A percentile compares a stretch with the other conserved stretches of the same genome.
Evolutionary conservation across 1,140 invertebrate species (phyloP).

Genomic region (Atta cephalotes): DNA sequence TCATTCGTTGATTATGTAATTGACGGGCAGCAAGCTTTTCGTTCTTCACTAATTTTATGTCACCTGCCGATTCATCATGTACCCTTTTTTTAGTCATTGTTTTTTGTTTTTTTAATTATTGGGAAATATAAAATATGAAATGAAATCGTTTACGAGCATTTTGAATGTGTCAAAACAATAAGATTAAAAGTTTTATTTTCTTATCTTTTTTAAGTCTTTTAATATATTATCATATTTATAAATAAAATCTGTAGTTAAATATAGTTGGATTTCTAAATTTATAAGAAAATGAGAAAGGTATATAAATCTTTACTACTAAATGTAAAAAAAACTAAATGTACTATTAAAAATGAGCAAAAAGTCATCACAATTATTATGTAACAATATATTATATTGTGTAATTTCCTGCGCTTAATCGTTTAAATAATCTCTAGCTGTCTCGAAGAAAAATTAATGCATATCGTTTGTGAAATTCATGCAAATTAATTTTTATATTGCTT

Average conservation of each 20-base stretch:
- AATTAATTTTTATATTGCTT: background rate
- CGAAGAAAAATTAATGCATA: background rate
- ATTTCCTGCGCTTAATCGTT: background rate
- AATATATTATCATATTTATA: background rate
- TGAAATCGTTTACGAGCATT: slow-evolving; percentile 28
- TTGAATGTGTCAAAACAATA: background rate
- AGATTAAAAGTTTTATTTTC: background rate
- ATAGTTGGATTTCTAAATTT: background rate
- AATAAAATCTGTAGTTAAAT: background rate
- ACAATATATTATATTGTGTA: background rate
- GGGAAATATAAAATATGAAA: slow-evolving; percentile 18
- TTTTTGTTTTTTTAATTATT: slow-evolving; percentile 2
- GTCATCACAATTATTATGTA: background rate
- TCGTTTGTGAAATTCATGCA: background rate
- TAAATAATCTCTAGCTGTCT: background rate
- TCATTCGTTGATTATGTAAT: slow-evolving; percentile 72
- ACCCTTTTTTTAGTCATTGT: slow-evolving; percentile 1
- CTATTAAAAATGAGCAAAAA: background rate
- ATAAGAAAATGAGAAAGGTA: background rate
- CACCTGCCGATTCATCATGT: slow-evolving; percentile 66
- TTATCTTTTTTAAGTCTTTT: background rate
- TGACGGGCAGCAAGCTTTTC: slow-evolving; percentile 63
- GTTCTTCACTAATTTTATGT: slow-evolving; percentile 68
- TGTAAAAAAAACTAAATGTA: background rate
- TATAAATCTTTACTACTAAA: background rate